Percentiles rank a stretch among this genome's conserved stretches.
Conservation (phyloP, 2,888 invertebrate species). For the Trilocha varians region DNA sequence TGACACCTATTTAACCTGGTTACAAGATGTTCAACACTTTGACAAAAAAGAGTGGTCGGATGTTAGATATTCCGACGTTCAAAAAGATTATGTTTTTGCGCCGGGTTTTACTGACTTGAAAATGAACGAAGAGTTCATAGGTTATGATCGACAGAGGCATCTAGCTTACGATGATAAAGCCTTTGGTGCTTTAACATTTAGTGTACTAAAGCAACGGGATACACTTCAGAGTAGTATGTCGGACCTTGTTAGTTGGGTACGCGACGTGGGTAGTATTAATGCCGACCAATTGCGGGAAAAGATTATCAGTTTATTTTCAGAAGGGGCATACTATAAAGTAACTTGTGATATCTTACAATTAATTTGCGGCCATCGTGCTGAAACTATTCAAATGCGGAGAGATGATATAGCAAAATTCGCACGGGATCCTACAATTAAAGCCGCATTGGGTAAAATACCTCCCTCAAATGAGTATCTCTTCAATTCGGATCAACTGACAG, state of each 20-base stretch:
- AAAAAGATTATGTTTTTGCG: constrained; percentile 11
- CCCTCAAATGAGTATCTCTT: constrained; percentile 7
- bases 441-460: constrained; percentile 6
- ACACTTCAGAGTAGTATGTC: constrained; percentile 9
- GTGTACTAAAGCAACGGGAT: constrained; percentile 15
- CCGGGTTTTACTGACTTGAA: constrained; percentile 14
- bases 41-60: constrained; percentile 8
- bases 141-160: constrained; percentile 12
- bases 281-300: constrained; percentile 2
- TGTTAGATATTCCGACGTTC: constrained; percentile 11
- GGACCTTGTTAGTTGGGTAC: constrained; percentile 7
- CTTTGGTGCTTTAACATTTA: constrained; percentile 14
- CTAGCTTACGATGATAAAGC: constrained; percentile 13
- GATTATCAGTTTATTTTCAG: constrained; percentile 3
- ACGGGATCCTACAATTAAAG: constrained; percentile 11
- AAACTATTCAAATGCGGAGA: constrained; percentile 11
- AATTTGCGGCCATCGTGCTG: constrained; percentile 5
- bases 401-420: constrained; percentile 7
- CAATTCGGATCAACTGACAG: constrained; percentile 9
- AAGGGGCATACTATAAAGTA: constrained; percentile 8
- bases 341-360: constrained; percentile 12
- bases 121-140: constrained; percentile 14
- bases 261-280: constrained; percentile 3
- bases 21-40: constrained; percentile 10
- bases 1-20: constrained; percentile 4